Percentiles rank a stretch among this genome's conserved stretches.
phyloP scores from a whole-genome alignment of 23 tunicate genomes.

The Styela clava region DNA sequence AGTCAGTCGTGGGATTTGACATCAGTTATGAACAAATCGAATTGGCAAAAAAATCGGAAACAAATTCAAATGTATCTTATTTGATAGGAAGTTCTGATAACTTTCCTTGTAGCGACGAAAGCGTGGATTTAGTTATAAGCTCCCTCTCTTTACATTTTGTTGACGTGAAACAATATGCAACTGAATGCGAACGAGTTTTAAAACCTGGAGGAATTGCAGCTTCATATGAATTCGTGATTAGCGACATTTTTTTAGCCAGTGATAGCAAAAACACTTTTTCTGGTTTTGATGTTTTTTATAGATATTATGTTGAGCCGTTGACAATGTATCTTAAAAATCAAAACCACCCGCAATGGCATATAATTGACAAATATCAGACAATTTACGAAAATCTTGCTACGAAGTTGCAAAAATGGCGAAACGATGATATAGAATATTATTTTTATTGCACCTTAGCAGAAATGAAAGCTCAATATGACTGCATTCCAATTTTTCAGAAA shows the following conservation, averaged over 20 bases:
- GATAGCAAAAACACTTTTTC: background rate
- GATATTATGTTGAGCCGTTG: background rate
- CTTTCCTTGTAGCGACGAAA: background rate
- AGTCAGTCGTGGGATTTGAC: background rate
- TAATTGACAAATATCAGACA: background rate
- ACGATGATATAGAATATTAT: background rate
- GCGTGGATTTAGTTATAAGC: background rate
- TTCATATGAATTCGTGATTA: background rate
- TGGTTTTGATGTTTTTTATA: background rate
- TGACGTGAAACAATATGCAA: background rate
- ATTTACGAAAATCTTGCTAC: background rate
- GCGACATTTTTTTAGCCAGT: background rate
- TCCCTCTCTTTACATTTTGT: background rate
- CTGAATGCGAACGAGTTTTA: background rate
- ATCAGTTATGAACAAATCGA: background rate
- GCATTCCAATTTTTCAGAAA: background rate
- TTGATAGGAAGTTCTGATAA: background rate
- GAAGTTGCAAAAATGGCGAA: background rate
- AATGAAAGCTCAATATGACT: background rate
- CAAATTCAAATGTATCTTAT: background rate
- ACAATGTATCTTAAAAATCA: background rate
- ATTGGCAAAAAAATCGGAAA: background rate
- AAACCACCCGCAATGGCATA: background rate
- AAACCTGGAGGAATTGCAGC: background rate
- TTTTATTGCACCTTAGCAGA: background rate